Percentiles rank a stretch among this genome's conserved stretches.
Conservation (phyloP, 2,888 invertebrate species). For the Torymus texanus region DNA sequence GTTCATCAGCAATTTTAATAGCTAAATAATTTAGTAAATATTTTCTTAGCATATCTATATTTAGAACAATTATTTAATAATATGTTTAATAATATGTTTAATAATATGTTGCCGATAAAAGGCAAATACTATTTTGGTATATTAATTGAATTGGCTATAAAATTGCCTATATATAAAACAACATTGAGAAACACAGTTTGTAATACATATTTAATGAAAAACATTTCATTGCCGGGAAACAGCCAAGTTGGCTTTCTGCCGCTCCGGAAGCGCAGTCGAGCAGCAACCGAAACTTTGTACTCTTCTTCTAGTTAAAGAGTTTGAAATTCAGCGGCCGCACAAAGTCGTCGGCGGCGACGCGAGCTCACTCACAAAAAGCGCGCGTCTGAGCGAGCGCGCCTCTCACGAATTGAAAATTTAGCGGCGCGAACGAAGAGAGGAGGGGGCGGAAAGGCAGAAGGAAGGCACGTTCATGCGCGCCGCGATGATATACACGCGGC, state of each 20-base stretch:
- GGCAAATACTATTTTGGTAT: no score
- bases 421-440: background rate
- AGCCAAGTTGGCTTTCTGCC: background rate
- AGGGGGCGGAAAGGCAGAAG: background rate
- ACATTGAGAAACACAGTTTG: no score
- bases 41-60: no score
- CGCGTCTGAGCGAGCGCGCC: background rate
- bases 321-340: slow-evolving; percentile 18
- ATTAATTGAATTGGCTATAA: no score
- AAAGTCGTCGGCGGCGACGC: background rate
- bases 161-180: no score
- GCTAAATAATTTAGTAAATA: no score
- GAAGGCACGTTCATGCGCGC: background rate
- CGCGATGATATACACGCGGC: slow-evolving; percentile 8
- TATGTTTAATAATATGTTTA: no score
- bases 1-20: no score
- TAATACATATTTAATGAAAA: background rate
- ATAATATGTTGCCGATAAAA: no score
- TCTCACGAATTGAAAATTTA: slow-evolving; percentile 37
- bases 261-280: background rate
- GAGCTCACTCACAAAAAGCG: background rate
- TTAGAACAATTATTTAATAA: no score
- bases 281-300: slow-evolving; percentile 18
- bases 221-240: background rate
- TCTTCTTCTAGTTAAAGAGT: slow-evolving; percentile 42